These are phyloP conservation scores for Onychostoma macrolepis DNA, from an alignment of 2,113 vertebrate species.

Conservation along the genomic window DNA sequence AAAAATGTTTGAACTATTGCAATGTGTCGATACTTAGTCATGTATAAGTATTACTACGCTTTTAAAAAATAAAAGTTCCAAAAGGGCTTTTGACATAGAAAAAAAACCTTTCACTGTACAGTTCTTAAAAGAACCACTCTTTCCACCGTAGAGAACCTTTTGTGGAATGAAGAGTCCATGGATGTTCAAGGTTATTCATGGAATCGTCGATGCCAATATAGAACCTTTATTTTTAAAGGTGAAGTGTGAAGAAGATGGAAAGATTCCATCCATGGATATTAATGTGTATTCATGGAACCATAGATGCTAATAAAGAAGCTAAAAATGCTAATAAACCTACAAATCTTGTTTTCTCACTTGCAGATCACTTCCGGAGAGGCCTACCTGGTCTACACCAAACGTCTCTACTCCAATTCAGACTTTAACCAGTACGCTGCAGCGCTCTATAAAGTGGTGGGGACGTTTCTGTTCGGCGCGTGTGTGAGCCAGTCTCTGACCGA, in stretches of 20 bases:
- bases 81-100: neutral
- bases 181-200: too few relatives aligned
- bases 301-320: neutral
- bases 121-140: neutral
- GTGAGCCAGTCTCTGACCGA: constrained; percentile 91
- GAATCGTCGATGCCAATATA: neutral
- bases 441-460: constrained; percentile 88
- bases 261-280: neutral
- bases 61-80: neutral
- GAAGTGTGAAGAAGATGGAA: neutral
- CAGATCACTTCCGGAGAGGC: constrained; percentile 89
- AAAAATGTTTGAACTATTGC: neutral
- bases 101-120: too few relatives aligned
- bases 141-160: neutral
- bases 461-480: constrained; percentile 82
- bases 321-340: too few relatives aligned
- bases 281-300: neutral
- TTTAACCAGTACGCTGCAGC: constrained; percentile 93
- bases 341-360: neutral
- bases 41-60: neutral
- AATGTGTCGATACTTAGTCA: neutral
- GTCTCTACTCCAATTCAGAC: constrained; percentile 85
- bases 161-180: too few relatives aligned
- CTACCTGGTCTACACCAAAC: constrained; percentile 86
- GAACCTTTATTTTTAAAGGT: neutral